Conservation (phyloP, 2,888 invertebrate genomes). For the Tenthredo notha region DNA sequence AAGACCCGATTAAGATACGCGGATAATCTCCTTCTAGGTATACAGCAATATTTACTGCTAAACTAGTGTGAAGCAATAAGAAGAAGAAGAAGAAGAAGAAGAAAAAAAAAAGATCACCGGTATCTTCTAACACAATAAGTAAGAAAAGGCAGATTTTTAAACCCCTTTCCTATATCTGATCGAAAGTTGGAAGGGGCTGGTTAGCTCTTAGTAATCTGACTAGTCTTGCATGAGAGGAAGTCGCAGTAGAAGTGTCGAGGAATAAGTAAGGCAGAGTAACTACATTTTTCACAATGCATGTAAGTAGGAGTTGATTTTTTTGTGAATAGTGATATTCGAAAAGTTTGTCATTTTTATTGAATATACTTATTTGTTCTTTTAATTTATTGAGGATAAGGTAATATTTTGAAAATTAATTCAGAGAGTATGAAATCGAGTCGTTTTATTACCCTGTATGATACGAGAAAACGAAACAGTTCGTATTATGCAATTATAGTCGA, state of each 20-base stretch:
- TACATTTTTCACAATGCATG: not conserved
- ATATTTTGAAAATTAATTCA: no score
- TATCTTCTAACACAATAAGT: not conserved
- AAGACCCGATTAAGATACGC: not conserved
- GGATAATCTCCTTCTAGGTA: not conserved
- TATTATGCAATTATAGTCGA: not conserved
- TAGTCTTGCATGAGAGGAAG: not conserved
- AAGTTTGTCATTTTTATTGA: not conserved
- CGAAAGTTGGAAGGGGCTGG: slow-evolving; percentile 14
- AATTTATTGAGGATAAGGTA: no score
- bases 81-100: no score
- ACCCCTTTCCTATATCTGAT: not conserved
- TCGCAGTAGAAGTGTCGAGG: not conserved
- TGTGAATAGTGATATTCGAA: not conserved
- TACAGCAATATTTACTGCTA: not conserved
- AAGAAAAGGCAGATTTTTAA: not conserved
- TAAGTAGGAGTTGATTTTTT: not conserved
- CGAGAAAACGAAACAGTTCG: not conserved
- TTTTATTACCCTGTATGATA: not conserved
- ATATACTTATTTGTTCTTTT: no score
- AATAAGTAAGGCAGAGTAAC: not conserved
- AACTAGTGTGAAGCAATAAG: not conserved
- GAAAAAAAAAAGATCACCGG: not conserved
- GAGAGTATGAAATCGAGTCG: not conserved
- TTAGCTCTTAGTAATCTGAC: not conserved